Conservation (phyloP, 2,797 vertebrate genomes). For the Ptychadena robeensis region DNA sequence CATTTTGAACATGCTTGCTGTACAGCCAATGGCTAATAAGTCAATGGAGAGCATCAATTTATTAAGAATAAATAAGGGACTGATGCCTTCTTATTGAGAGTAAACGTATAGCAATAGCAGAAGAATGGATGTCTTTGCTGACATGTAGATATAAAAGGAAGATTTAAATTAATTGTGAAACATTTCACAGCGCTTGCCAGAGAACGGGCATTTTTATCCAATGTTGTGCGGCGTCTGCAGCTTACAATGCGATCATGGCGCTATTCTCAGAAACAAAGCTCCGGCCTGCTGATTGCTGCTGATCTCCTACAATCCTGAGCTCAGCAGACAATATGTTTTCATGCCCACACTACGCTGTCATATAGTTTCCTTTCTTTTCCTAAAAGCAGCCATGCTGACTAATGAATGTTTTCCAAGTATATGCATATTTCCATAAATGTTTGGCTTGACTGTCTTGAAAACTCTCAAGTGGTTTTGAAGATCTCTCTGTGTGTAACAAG, state of each 20-base stretch:
- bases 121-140: conserved; percentile 4
- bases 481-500: no score
- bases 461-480: no score
- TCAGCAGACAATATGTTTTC: not conserved
- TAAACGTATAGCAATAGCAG: not conserved
- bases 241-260: not conserved
- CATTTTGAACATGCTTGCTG: no score
- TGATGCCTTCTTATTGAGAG: no score
- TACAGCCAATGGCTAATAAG: no score
- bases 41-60: no score
- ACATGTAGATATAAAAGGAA: conserved; percentile 28
- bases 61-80: no score
- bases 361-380: not conserved
- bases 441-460: no score
- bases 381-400: not conserved
- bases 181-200: conserved; percentile 12
- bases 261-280: not conserved
- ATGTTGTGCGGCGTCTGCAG: not conserved
- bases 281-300: not conserved
- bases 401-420: not conserved
- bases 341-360: not conserved
- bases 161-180: not conserved
- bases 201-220: conserved; percentile 4
- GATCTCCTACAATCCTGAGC: not conserved
- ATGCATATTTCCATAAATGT: no score